Evolutionary conservation across 2,888 invertebrate genomes (phyloP).

Genomic region (Hetaerina titia): DNA sequence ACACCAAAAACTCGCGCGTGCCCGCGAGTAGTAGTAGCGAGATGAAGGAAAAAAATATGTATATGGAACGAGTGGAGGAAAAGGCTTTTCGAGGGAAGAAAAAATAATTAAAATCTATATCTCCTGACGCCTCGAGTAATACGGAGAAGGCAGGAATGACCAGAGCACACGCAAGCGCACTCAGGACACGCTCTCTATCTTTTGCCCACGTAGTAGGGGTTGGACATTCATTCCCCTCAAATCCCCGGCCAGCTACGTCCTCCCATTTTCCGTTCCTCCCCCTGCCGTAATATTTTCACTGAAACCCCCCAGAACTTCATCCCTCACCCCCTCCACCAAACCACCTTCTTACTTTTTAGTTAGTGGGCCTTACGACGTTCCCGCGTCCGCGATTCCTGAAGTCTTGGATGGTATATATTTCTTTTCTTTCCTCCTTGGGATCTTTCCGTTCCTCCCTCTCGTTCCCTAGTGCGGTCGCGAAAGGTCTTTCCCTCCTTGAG

Average conservation of each 20-base stretch:
- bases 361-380: too few relatives aligned
- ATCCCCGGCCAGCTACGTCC: background rate
- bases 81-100: background rate
- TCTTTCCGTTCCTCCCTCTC: conserved; percentile 2
- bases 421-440: background rate
- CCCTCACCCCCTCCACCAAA: background rate
- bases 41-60: background rate
- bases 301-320: background rate
- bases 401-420: background rate
- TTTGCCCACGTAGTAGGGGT: background rate
- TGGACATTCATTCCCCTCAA: background rate
- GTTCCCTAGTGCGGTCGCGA: background rate
- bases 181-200: background rate
- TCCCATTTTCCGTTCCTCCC: too few relatives aligned
- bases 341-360: background rate
- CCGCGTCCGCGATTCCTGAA: background rate
- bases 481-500: background rate
- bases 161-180: background rate
- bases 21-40: conserved; percentile 1
- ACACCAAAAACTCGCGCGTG: background rate
- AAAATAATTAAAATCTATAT: background rate
- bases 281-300: background rate
- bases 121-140: background rate
- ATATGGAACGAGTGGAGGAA: background rate
- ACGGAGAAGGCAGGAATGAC: background rate